Base-by-base conservation (phyloP, 2,113 vertebrate genomes). In the Grammomys dolichurus region DNA sequence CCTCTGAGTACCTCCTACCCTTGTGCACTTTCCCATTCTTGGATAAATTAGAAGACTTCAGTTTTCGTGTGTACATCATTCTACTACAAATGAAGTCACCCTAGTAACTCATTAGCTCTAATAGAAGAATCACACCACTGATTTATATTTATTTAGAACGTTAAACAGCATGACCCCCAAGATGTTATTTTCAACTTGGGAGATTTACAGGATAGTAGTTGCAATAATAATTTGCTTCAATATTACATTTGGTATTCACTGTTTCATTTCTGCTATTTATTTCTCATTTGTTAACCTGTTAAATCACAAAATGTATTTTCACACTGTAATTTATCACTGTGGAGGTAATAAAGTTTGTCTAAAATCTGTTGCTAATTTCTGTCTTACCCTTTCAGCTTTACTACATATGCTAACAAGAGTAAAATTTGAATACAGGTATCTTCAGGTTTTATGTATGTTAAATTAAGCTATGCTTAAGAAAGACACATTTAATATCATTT, bases 71-170 rank as follows among this genome's bases (percentile, higher is more conserved):
- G 11, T 73, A 10, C 4, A 91, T 7, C 58, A 28, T 63, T 87
- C 11, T 91, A 36, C 3, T 20, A 13, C 63, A n/a, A 40, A 51
- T 54, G 89, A 95, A 97, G 87, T 8, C 69, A 87, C 13, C 70
- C 87, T 56, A n/a, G 17, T 78, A 85, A 76, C 33, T 92, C 77
- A 88, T 96, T 92, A 90, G n/a, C 33, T 72, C 73, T 78, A 89
- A 84, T 65, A 75, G 58, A 54, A 54, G n/a, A 86, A 85, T 65
- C 63, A 63, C 31, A 87, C 2, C 54, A 56, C 33, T 89, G 80
- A 67, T 87, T 95, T 89, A 56, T 87, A 92, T 93, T 92, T 93
- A 92, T 76, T 96, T 94, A 92, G 81, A 81, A 76, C 76, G 43
- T 87, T 75, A 96, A 92, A 90, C 58, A 90, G 86, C 31, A 81